Conservation (phyloP, 2,888 invertebrate genomes). For the Apamea epomidion region DNA sequence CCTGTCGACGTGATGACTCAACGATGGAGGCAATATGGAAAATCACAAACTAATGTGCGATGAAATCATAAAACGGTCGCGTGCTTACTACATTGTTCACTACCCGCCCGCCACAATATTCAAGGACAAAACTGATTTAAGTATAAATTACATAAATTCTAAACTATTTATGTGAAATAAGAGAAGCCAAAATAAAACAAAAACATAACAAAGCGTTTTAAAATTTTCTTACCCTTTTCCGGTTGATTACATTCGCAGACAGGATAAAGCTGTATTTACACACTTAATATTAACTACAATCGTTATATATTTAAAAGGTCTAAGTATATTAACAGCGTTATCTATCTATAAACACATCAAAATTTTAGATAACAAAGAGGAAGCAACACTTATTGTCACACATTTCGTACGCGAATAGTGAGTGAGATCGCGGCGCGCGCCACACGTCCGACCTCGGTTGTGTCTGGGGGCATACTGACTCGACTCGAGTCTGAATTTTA, state of each 20-base stretch:
- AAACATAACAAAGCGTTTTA: slow-evolving; percentile 37
- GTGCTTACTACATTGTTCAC: slow-evolving; percentile 70
- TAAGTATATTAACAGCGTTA: slow-evolving; percentile 64
- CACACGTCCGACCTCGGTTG: slow-evolving; percentile 79
- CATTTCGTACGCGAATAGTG: slow-evolving; percentile 85
- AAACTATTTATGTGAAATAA: slow-evolving; percentile 39
- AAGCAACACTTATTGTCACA: slow-evolving; percentile 91
- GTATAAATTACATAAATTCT: slow-evolving; percentile 28
- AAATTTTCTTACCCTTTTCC: slow-evolving; percentile 73
- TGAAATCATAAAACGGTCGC: slow-evolving; percentile 73
- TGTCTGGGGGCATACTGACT: slow-evolving; percentile 84
- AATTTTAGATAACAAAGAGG: slow-evolving; percentile 85
- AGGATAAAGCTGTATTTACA: slow-evolving; percentile 66
- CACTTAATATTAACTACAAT: slow-evolving; percentile 60
- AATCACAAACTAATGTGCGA: slow-evolving; percentile 75
- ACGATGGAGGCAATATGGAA: slow-evolving; percentile 72
- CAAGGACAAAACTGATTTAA: slow-evolving; percentile 64
- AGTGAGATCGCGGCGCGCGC: slow-evolving; percentile 75
- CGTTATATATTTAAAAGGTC: slow-evolving; percentile 54
- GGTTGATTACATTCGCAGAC: slow-evolving; percentile 69
- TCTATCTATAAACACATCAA: slow-evolving; percentile 77
- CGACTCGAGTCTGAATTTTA: slow-evolving; percentile 71
- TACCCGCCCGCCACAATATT: slow-evolving; percentile 65
- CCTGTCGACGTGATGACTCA: slow-evolving; percentile 74
- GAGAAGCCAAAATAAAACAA: slow-evolving; percentile 45